Evolutionary conservation across 1,140 invertebrate genomes (phyloP).

Genomic region (Drosophila auraria): DNA sequence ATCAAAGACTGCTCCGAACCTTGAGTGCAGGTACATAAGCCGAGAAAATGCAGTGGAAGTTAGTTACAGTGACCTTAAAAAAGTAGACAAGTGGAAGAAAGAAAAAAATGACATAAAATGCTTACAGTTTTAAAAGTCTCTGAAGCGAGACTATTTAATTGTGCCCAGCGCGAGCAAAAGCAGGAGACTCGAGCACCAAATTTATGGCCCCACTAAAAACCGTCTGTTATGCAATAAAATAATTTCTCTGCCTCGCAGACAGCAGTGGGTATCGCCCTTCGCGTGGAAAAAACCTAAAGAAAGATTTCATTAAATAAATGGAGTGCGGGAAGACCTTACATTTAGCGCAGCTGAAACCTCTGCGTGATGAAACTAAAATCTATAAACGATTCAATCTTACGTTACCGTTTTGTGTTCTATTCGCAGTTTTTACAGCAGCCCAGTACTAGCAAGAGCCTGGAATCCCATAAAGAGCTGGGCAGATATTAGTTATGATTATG

Average conservation of each 20-base stretch:
- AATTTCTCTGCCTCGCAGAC: constrained; percentile 48
- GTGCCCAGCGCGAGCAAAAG: constrained; percentile 50
- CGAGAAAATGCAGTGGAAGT: neutral
- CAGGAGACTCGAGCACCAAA: constrained; percentile 67
- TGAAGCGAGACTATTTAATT: constrained; percentile 75
- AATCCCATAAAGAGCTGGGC: constrained; percentile 51
- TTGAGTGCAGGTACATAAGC: neutral
- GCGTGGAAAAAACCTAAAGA: constrained; percentile 44
- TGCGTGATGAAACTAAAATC: constrained; percentile 38
- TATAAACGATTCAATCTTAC: constrained; percentile 60
- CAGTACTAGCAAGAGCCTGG: constrained; percentile 9
- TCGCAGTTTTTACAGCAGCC: constrained; percentile 19
- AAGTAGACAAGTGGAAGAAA: constrained; percentile 14
- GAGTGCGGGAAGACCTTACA: neutral
- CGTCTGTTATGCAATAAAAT: constrained; percentile 80
- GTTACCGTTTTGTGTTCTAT: constrained; percentile 56
- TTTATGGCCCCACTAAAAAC: constrained; percentile 71
- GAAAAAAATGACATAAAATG: constrained; percentile 66
- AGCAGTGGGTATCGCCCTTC: constrained; percentile 1
- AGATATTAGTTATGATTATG: constrained; percentile 37
- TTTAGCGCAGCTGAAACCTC: neutral
- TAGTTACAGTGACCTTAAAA: constrained; percentile 17
- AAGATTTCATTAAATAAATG: constrained; percentile 64
- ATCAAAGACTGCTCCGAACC: neutral
- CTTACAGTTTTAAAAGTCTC: constrained; percentile 72